Evolutionary conservation across 2,797 vertebrate genomes (phyloP), one percentile per base, ranked within the genome.

Genomic region (Spinus pinus): DNA sequence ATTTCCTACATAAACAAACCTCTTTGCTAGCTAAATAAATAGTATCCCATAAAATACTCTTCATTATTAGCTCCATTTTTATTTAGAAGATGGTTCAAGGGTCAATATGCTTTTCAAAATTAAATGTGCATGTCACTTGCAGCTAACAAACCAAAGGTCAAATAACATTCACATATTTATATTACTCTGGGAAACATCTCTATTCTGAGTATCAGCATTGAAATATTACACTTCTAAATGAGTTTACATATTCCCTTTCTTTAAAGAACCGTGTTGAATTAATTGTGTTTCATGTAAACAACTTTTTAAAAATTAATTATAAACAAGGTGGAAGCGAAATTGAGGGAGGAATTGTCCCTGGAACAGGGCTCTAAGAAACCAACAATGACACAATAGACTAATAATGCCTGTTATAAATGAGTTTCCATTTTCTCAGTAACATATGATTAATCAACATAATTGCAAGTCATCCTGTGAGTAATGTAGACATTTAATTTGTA

Each of bases 371-470:
- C 91, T 60, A 46, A 94, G 87, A 91, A 94, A 79, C 57, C 37
- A 66, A 73, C 93, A 93, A 56, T 93, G 69, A 95, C 94, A 96
- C 87, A 94, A 88, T 23, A 84, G 62, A 30, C 85, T 92, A 75
- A 84, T 96, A 94, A 91, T 47, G 62, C 66, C 62, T 86, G 58
- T 81, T 94, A 84, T 81, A 93, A 96, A 90, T 71, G 62, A 86
- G 85, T 90, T 96, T 94, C 87, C 91, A 94, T 94, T 93, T 94
- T 91, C 89, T 94, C 86, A 75, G 93, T 80, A 96, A 91, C 89
- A 67, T 94, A 91, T 94, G 93, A 96, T 97, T 94, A 96, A 96
- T 94, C 94, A 96, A 88, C 91, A 90, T 96, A 97, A 97, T 97
- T 96, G 90, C 91, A 94, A 95, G 91, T 72, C 33, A 3, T 75